Conservation (phyloP, 1,140 invertebrate species). For the Ditylenchus dipsaci region DNA sequence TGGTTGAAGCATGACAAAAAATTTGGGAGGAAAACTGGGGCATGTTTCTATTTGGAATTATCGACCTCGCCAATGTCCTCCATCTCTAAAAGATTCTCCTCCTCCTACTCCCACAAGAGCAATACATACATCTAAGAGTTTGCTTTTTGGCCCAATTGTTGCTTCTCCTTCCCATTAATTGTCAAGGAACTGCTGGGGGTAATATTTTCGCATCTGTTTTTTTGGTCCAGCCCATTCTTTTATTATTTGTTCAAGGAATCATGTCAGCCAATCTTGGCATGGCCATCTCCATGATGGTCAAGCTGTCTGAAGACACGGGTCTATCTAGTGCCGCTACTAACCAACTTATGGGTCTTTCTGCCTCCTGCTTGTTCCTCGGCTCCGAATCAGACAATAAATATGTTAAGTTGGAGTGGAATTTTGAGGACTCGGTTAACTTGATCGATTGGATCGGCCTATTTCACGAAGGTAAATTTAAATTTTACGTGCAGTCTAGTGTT, state of each 20-base stretch:
- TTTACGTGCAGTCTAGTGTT: too few relatives aligned
- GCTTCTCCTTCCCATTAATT: background rate
- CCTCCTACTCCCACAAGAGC: background rate
- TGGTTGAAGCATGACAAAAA: background rate
- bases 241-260: background rate
- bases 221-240: background rate
- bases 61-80: background rate
- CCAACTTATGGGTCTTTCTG: background rate
- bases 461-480: background rate
- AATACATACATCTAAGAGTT: background rate
- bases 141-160: background rate
- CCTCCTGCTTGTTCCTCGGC: background rate
- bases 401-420: constrained; percentile 3
- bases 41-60: background rate
- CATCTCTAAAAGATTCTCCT: background rate
- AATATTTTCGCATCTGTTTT: background rate
- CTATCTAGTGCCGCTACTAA: background rate
- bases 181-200: background rate
- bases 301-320: background rate
- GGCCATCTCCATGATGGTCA: background rate
- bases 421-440: background rate
- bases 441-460: constrained; percentile 10
- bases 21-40: background rate
- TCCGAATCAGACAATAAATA: background rate
- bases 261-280: background rate